phyloP scores from a whole-genome alignment of 2,888 invertebrate genomes.

The Lucinisca nassula region DNA sequence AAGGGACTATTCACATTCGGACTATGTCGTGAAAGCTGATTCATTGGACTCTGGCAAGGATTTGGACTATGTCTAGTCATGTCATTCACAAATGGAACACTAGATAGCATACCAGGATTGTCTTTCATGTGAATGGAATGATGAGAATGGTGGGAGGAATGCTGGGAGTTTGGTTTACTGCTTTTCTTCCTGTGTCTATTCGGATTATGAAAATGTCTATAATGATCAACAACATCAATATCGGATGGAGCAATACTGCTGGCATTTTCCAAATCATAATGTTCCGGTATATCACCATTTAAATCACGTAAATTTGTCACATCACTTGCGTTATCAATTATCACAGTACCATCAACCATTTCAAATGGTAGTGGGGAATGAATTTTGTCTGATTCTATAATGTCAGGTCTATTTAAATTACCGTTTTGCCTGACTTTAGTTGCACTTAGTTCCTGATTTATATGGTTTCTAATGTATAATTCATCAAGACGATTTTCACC shows the following conservation, averaged over 20 bases:
- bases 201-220: constrained; percentile 97
- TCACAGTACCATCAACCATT: constrained; percentile 83
- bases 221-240: constrained; percentile 98
- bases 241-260: constrained; percentile 99
- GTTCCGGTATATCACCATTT: constrained; percentile 83
- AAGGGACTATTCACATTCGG: constrained; percentile 76
- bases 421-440: constrained; percentile 91
- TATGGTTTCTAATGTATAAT: constrained; percentile 90
- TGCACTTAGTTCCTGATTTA: constrained; percentile 94
- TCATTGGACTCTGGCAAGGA: constrained; percentile 71
- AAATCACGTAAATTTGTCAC: constrained; percentile 72
- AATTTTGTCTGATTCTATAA: constrained; percentile 95
- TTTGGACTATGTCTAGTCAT: constrained; percentile 78
- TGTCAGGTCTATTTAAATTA: constrained; percentile 95
- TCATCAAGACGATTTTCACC: constrained; percentile 82
- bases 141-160: constrained; percentile 67
- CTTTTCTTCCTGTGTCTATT: constrained; percentile 88
- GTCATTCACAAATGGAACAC: constrained; percentile 74
- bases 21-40: constrained; percentile 75
- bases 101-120: constrained; percentile 69
- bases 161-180: constrained; percentile 38
- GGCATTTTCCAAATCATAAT: constrained; percentile 98
- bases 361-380: constrained; percentile 75
- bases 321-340: constrained; percentile 84
- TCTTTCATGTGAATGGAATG: constrained; percentile 71